Conservation (phyloP, 2,113 vertebrate genomes). For the Ploceus nigricollis region DNA sequence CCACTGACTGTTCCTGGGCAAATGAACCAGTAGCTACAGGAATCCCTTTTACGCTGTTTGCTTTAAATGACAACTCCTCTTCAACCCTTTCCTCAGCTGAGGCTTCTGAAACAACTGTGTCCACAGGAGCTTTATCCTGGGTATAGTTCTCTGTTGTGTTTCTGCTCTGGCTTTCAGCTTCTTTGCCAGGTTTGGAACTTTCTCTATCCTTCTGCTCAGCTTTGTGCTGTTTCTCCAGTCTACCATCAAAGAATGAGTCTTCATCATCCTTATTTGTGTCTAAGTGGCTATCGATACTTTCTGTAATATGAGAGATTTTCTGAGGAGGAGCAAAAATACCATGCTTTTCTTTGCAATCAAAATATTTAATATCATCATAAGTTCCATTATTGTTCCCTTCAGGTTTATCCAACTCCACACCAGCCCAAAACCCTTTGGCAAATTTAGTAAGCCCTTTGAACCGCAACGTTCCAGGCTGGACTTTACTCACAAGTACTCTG, state of each 20-base stretch:
- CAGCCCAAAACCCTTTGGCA: constrained; percentile 92
- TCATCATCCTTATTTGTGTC: constrained; percentile 82
- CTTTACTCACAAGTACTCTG: constrained; percentile 85
- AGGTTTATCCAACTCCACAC: constrained; percentile 89
- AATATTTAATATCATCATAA: constrained; percentile 85
- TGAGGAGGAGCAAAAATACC: constrained; percentile 94
- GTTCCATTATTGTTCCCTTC: constrained; percentile 93
- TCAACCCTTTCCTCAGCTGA: constrained; percentile 30
- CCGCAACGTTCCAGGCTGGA: constrained; percentile 87
- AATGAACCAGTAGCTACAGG: background rate
- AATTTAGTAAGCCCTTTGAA: constrained; percentile 92
- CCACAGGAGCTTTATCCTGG: constrained; percentile 46
- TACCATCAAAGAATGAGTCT: constrained; percentile 76
- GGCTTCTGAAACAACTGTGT: constrained; percentile 9
- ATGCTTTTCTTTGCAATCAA: constrained; percentile 83
- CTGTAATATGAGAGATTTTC: constrained; percentile 84
- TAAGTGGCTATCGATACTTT: constrained; percentile 66
- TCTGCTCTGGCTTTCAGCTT: constrained; percentile 37
- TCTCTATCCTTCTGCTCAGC: constrained; percentile 40
- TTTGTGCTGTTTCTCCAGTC: constrained; percentile 60
- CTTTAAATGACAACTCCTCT: background rate
- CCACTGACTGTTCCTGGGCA: constrained; percentile 38
- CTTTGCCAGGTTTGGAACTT: constrained; percentile 28
- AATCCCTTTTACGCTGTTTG: background rate
- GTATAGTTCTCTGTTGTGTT: constrained; percentile 8